Percentiles rank a stretch among this genome's conserved stretches.
These are phyloP conservation scores for Todiramphus saurophagus DNA, from an alignment of 2,113 vertebrate genomes.

Conservation along the genomic window DNA sequence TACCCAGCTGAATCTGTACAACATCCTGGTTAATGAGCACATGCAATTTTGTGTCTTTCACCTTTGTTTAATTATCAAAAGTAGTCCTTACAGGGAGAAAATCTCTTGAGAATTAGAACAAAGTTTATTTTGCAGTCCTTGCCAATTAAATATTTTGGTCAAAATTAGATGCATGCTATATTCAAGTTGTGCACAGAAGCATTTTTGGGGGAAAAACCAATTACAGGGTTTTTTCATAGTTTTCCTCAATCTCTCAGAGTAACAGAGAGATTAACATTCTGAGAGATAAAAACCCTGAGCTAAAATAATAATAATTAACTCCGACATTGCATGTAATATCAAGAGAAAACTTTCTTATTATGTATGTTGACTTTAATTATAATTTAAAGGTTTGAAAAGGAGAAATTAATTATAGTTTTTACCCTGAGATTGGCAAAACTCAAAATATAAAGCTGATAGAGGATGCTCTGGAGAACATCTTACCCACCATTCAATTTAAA, in stretches of 20 bases:
- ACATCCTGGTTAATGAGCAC: accelerated
- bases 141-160: neutral
- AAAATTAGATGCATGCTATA: neutral
- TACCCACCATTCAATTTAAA: slow-evolving; percentile 40
- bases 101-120: neutral
- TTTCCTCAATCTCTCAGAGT: neutral
- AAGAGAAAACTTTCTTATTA: slow-evolving; percentile 65
- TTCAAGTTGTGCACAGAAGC: neutral
- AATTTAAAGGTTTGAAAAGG: slow-evolving; percentile 52
- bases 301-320: slow-evolving; percentile 65
- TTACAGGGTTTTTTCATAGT: neutral
- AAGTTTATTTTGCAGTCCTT: slow-evolving; percentile 26
- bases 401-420: slow-evolving; percentile 61
- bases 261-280: slow-evolving; percentile 40
- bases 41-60: neutral
- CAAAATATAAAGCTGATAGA: slow-evolving; percentile 44
- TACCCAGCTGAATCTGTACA: neutral
- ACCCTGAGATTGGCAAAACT: slow-evolving; percentile 26
- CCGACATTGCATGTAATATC: slow-evolving; percentile 39
- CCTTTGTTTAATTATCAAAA: slow-evolving; percentile 12
- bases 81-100: neutral
- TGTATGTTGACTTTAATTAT: slow-evolving; percentile 60
- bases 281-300: neutral
- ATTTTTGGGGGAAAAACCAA: neutral
- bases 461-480: slow-evolving; percentile 20